Evolutionary conservation across 2,797 vertebrate genomes (phyloP).

Genomic region (Intellagama lesueurii): DNA sequence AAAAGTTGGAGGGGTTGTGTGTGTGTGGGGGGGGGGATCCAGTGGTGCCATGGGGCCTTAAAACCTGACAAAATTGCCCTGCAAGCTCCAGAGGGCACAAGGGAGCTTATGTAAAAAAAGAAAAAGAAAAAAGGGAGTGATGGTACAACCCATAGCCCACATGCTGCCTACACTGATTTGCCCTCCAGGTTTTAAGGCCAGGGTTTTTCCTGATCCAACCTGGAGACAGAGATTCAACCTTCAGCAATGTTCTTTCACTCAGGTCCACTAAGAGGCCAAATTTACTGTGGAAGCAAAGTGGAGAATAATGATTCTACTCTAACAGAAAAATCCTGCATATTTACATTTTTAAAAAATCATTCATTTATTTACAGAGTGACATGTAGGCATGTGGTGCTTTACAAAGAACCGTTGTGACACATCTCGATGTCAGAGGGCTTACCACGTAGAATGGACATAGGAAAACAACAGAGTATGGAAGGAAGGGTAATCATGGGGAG

Average conservation of each 20-base stretch:
- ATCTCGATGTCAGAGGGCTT: not conserved
- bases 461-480: not conserved
- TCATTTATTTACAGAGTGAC: no score
- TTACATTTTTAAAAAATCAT: no score
- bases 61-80: no score
- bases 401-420: not conserved
- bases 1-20: not conserved
- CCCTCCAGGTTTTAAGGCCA: not conserved
- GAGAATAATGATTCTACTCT: not conserved
- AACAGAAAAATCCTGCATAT: no score
- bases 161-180: not conserved
- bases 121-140: no score
- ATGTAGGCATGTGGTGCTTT: not conserved
- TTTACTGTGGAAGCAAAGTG: not conserved
- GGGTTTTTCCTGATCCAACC: no score
- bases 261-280: not conserved
- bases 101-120: no score
- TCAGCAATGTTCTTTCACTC: no score
- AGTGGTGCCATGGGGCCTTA: not conserved
- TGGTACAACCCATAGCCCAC: not conserved
- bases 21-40: not conserved
- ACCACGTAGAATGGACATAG: not conserved
- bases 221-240: no score
- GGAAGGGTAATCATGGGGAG: not conserved
- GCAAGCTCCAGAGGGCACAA: no score